Base-by-base conservation (phyloP, 2,797 vertebrate species). In the Argentina silus region DNA sequence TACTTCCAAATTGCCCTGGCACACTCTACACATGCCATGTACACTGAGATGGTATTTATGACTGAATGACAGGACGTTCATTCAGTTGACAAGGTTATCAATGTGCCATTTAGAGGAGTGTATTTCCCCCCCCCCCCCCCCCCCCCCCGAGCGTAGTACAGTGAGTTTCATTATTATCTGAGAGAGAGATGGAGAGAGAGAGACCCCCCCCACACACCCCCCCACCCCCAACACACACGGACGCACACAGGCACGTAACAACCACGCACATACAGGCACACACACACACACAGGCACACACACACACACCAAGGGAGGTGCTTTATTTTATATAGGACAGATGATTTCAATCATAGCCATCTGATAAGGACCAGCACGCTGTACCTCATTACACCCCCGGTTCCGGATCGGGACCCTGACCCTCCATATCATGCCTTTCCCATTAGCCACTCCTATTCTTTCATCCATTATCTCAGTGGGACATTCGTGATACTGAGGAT, bases 81-180 rank as follows among this genome's bases (percentile, higher is more conserved):
- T 86, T 90, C 87, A 85, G 89, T 78, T 73, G 81, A 86, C 83
- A 84, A 66, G 81, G 81, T 86, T 90, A 92, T 93, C 91, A 93
- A 91, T 90, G 89, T 86, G 75, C 80, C 89, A 85, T 89, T 91
- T 85, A 92, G 72, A 76, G 62, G n/a, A 6, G 70, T 75, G 77
- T 67, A 80, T 83, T 88, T 82, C 68, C 75, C 50, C 69, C 57
- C n/a, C n/a, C n/a, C n/a, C 80, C 81, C 69, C 75, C 51, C 70
- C 59, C 27, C 27, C 27, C 27, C 80, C 81, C 48, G 57, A 79
- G 71, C 71, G 73, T 57, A 74, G 81, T 86, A 89, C 88, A 88
- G 85, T 85, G 63, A 72, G 51, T 65, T 67, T 83, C 72, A 82
- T 91, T 91, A 84, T 82, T 91, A 84, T 82, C 55, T 69, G 66